Conservation (phyloP, 2,797 vertebrate genomes). For the Vespertilio murinus region DNA sequence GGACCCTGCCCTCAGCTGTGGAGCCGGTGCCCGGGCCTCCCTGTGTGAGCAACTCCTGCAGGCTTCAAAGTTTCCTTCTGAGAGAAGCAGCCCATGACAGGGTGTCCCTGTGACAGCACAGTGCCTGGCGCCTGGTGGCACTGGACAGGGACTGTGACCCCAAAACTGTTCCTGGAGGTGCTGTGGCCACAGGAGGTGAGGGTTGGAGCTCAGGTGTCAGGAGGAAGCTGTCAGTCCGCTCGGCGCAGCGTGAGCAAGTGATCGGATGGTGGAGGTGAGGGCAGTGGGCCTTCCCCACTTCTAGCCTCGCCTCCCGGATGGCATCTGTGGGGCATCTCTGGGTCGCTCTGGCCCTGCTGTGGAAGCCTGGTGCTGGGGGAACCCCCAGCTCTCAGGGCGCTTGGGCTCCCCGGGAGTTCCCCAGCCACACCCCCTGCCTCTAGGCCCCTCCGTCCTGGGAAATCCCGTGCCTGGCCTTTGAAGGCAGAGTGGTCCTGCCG, state of each 20-base stretch:
- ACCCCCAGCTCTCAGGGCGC: neutral
- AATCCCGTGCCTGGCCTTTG: slow-evolving; percentile 70
- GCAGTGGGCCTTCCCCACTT: too few species aligned
- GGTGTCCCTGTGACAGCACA: neutral
- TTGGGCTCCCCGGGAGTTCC: slow-evolving; percentile 58
- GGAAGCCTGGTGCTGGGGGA: neutral
- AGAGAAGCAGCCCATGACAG: neutral
- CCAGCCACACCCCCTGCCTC: slow-evolving; percentile 13
- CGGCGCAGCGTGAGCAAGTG: rapidly evolving
- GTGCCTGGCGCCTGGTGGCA: too few species aligned
- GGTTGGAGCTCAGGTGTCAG: too few species aligned
- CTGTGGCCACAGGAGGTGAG: too few species aligned
- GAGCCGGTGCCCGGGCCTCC: too few species aligned
- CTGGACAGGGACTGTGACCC: too few species aligned
- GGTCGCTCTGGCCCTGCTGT: neutral
- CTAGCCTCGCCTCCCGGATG: rapidly evolving
- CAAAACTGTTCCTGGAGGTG: too few species aligned
- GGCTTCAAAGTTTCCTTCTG: too few species aligned
- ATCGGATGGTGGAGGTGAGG: rapidly evolving
- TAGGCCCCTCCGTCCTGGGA: slow-evolving; percentile 44
- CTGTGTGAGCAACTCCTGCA: too few species aligned
- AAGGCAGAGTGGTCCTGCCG: slow-evolving; percentile 67
- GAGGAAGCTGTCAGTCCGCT: too few species aligned
- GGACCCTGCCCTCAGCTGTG: too few species aligned
- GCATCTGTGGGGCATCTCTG: neutral